Percentiles rank a stretch among this genome's conserved stretches.
phyloP scores from a whole-genome alignment of 2,113 vertebrate genomes.

The Dermatemys mawii region DNA sequence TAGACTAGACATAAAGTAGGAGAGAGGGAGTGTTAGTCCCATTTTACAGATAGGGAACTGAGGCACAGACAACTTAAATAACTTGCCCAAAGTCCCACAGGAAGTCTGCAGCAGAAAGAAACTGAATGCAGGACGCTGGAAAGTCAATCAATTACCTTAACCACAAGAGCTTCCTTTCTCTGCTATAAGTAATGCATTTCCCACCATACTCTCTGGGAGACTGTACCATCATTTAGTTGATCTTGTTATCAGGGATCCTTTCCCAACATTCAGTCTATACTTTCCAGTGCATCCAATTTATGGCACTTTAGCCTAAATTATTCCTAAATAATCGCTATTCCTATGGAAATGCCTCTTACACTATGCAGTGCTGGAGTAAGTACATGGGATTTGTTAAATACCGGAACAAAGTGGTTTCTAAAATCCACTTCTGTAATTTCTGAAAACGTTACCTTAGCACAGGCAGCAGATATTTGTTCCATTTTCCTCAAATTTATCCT shows the following conservation, averaged over 20 bases:
- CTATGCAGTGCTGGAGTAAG: not conserved
- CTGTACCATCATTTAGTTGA: not conserved
- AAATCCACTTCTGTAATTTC: not conserved
- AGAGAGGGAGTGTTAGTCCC: not conserved
- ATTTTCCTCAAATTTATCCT: conserved; percentile 62
- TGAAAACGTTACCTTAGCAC: conserved; percentile 57
- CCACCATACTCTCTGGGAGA: not conserved
- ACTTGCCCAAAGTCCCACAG: not conserved
- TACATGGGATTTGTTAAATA: conserved; percentile 15
- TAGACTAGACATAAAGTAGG: not conserved
- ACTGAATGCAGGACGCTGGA: accelerated
- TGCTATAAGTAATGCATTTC: not conserved
- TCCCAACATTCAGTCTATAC: not conserved
- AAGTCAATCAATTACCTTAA: not conserved
- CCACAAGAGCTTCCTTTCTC: not conserved
- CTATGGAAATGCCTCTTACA: conserved; percentile 2
- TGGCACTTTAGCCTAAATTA: not conserved
- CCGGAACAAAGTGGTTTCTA: conserved; percentile 49
- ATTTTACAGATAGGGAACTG: not conserved
- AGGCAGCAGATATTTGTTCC: conserved; percentile 68
- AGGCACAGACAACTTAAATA: not conserved
- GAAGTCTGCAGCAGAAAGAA: not conserved
- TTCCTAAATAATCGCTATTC: not conserved
- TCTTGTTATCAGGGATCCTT: not conserved
- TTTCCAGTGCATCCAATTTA: not conserved